Conservation (phyloP, 2,113 vertebrate species). For the Rhinoderma darwinii region DNA sequence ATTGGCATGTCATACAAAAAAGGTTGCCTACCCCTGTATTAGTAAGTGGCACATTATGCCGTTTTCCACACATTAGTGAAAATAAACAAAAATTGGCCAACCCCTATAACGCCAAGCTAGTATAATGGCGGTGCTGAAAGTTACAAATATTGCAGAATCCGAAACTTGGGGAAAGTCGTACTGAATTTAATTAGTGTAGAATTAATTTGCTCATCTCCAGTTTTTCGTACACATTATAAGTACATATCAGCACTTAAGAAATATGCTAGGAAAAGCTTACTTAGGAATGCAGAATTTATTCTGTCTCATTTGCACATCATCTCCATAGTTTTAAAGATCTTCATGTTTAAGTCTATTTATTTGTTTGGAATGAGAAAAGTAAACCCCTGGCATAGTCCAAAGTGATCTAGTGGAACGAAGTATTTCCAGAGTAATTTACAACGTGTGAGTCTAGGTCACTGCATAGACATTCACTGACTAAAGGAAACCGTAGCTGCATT, state of each 20-base stretch:
- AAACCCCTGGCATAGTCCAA: constrained; percentile 28
- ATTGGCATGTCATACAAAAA: no score
- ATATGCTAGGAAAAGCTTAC: constrained; percentile 16
- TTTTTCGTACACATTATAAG: no score
- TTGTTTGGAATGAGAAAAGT: constrained; percentile 42
- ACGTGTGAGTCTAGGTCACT: constrained; percentile 45
- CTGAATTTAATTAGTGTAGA: no score
- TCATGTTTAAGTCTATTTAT: constrained; percentile 27
- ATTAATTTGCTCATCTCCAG: no score
- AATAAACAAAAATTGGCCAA: no score
- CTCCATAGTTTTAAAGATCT: constrained; percentile 25
- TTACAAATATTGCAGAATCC: no score
- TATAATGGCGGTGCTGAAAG: no score
- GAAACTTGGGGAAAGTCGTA: no score
- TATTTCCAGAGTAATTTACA: constrained; percentile 43
- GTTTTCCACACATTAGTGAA: no score
- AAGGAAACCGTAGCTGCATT: constrained; percentile 50
- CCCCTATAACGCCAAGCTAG: no score
- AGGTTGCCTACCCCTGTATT: no score
- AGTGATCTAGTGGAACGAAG: constrained; percentile 32
- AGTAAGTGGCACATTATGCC: no score
- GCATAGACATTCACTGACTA: constrained; percentile 53
- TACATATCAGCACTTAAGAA: neutral
- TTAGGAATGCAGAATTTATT: neutral
- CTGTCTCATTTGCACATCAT: constrained; percentile 33